Percentiles rank a stretch among this genome's conserved stretches.
phyloP scores from a whole-genome alignment of 2,888 invertebrate species.

The Drosophila infuscata region DNA sequence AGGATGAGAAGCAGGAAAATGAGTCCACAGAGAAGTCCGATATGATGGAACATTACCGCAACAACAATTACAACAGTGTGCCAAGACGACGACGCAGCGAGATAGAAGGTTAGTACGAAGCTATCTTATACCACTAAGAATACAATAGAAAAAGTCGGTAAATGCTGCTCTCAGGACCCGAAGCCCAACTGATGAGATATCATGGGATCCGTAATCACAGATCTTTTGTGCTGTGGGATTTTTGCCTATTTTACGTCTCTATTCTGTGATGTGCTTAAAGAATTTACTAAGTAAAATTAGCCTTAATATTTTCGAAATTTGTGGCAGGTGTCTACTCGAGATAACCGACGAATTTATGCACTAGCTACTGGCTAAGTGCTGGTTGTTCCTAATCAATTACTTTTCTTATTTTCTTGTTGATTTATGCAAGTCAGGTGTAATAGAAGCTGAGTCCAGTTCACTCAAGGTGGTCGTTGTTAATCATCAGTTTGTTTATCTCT shows the following conservation, averaged over 20 bases:
- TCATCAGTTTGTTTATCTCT: neutral
- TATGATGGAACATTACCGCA: slow-evolving; percentile 68
- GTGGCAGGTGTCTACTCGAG: too few species aligned
- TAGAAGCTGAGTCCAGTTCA: too few species aligned
- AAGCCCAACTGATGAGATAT: neutral
- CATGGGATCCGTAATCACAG: neutral
- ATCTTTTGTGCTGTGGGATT: neutral
- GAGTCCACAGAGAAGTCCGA: slow-evolving; percentile 87
- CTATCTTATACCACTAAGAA: neutral
- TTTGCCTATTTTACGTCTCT: neutral
- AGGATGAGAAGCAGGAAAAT: slow-evolving; percentile 86
- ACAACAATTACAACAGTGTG: slow-evolving; percentile 69
- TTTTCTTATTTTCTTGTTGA: too few species aligned
- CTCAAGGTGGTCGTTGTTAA: neutral
- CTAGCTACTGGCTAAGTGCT: neutral
- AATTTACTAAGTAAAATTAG: too few species aligned
- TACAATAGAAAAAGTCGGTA: neutral
- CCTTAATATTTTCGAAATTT: too few species aligned
- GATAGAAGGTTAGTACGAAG: slow-evolving; percentile 81
- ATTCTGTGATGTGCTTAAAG: too few species aligned
- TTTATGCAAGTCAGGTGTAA: too few species aligned
- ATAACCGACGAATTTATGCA: neutral
- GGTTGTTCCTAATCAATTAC: neutral
- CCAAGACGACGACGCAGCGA: slow-evolving; percentile 80
- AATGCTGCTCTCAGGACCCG: neutral